Evolutionary conservation across 2,888 invertebrate genomes (phyloP), one percentile per base, ranked within the genome.

Genomic region (Perithous albicinctus): DNA sequence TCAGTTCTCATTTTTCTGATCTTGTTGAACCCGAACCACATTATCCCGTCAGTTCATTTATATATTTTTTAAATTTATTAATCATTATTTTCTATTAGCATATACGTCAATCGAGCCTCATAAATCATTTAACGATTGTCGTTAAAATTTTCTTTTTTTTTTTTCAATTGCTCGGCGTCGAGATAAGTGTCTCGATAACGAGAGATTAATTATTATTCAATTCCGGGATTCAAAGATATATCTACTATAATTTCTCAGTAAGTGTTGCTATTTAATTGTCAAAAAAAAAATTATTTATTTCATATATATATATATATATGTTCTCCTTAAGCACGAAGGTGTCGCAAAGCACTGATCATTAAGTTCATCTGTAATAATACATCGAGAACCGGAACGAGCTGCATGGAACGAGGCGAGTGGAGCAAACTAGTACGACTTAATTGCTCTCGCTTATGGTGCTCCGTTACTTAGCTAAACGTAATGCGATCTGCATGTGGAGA

Each of bases 371-470:
- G 54, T 54, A 70, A 77, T 67, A 35, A 15, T 38, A 54, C 15
- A 32, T 59, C 46, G 48, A 61, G 38, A 69, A 23, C 59, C 77
- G 69, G 59, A 69, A 43, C 35, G 48, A 56, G 26, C 26, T 6
- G n/a, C n/a, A 7, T 29, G 20, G 23, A 59, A 70, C 56, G 69
- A 70, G 67, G 48, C 77, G 77, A 69, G 70, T 77, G 56, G 61
- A 77, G 59, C 38, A 59, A 20, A 38, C 69, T 32, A 56, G 35
- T 69, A 48, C 15, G 41, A 69, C 38, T 67, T 70, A 61, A 77
- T 69, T 69, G 20, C 48, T 69, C 48, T 69, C 56, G 67, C 59
- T 38, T 15, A 20, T 15, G 61, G 26, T 41, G 29, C 26, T 41
- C 61, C 77, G 35, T 56, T 61, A 51, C 29, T 29, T 77, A 26